phyloP scores from a whole-genome alignment of 2,888 invertebrate genomes.

The Cerastis rubricosa region DNA sequence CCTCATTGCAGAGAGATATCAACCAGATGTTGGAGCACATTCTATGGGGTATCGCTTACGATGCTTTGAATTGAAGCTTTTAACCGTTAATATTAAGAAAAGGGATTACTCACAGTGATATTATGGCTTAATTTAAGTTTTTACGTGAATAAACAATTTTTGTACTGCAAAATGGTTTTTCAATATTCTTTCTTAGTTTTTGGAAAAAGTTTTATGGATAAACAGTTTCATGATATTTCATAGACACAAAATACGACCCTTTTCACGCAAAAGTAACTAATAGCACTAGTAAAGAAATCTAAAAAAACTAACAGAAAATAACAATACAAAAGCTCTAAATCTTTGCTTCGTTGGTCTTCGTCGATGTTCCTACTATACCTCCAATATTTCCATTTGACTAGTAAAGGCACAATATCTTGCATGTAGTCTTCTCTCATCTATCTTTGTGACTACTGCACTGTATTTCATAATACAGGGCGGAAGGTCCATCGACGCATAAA shows the following conservation, averaged over 20 bases:
- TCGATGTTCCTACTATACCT: too few relatives aligned
- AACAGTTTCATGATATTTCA: background rate
- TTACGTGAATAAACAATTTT: constrained; percentile 30
- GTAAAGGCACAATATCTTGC: background rate
- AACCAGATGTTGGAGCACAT: constrained; percentile 56
- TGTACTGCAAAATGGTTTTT: background rate
- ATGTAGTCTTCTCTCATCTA: too few relatives aligned
- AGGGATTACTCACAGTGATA: constrained; percentile 19
- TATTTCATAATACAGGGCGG: too few relatives aligned
- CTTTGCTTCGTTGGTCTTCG: background rate
- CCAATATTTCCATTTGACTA: too few relatives aligned
- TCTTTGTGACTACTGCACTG: too few relatives aligned
- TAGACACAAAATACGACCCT: too few relatives aligned
- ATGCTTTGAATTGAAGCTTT: constrained; percentile 39
- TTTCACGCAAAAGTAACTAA: background rate
- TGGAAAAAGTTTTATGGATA: background rate
- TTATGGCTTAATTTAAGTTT: constrained; percentile 1
- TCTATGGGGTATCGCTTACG: constrained; percentile 49
- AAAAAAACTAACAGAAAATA: too few relatives aligned
- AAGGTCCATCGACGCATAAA: too few relatives aligned
- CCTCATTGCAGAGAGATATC: constrained; percentile 54
- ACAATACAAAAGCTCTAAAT: background rate
- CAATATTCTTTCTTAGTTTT: background rate
- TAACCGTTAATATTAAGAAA: background rate
- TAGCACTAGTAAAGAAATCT: background rate